phyloP scores from a whole-genome alignment of 64 coral and sea anemone species.

The Anthopleura sola region DNA sequence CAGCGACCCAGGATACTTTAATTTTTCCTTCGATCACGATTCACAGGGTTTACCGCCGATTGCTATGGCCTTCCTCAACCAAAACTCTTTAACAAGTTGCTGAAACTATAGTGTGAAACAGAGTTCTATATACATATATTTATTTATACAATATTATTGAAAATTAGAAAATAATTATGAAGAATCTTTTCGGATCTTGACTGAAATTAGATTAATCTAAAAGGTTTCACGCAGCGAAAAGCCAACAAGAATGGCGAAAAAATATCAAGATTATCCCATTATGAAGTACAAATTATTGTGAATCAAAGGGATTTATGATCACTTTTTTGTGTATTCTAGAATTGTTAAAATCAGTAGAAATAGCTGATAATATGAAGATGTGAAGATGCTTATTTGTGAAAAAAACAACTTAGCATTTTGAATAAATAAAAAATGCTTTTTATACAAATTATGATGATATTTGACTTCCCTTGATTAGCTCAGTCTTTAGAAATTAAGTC shows the following conservation, averaged over 20 bases:
- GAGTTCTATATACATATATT: neutral
- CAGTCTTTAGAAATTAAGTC: neutral
- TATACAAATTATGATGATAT: neutral
- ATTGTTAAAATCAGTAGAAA: neutral
- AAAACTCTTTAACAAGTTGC: slow-evolving; percentile 10
- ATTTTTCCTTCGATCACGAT: slow-evolving; percentile 58
- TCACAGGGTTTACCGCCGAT: slow-evolving; percentile 44
- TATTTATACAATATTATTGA: neutral
- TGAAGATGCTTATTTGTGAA: neutral
- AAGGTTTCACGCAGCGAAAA: neutral
- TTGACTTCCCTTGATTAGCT: neutral
- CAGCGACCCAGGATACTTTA: slow-evolving; percentile 42
- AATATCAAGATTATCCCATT: neutral
- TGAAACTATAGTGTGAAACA: neutral
- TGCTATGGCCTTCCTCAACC: slow-evolving; percentile 59
- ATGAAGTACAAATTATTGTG: neutral
- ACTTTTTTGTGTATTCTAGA: neutral
- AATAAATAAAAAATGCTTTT: neutral
- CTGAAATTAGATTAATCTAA: neutral
- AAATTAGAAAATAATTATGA: neutral
- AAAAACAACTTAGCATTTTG: neutral
- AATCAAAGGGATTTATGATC: too few species aligned
- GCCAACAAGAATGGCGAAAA: neutral
- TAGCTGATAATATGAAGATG: neutral
- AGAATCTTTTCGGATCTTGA: neutral